Base-by-base conservation (phyloP, 1,140 invertebrate genomes). In the Anagrus nilaparvatae region DNA sequence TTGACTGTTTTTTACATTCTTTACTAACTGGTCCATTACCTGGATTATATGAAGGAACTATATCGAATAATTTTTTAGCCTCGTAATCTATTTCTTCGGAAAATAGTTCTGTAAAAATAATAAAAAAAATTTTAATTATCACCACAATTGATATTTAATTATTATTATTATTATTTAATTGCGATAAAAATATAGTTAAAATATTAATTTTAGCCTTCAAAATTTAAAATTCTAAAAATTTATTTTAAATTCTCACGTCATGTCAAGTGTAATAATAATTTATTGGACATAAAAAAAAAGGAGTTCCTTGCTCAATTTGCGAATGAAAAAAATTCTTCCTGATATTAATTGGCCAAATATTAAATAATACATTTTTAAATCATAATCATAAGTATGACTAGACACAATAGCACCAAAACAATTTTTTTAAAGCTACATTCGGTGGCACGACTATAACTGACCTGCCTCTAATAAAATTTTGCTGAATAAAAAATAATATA, bases 1-100 rank as follows among this genome's bases (percentile, higher is more conserved):
- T 54, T 4, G 64, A 57, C 9, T 73, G 65, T 25, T 51, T 58
- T 38, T 58, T 63, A 47, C 72, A 74, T 33, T 61, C 45, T 7
- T 54, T 36, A 39, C 63, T 70, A 5, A 70, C 61, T 3, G 41
- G 23, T 13, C 64, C 61, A 2, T 52, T 55, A 3, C 54, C 59
- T 3, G 63, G 62, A 40, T 65, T 44, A 25, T 59, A 69, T 0
- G 58, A 46, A 0, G 65, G 64, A 10, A 66, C 53, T 7, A 65
- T 45, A 27, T 58, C 47, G 7, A 69, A 39, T 9, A 67, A 40
- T 40, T 46, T 53, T n/a, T 43, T 49, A 1, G 59, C 54, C 33
- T 67, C 62, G 5, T 41, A 34, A 40, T 66, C 52, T 20, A 67
- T 63, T 31, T 61, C 47, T 17, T 59, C 47, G 5, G 47, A 13